phyloP scores from a whole-genome alignment of 2,888 invertebrate species.

The Limenitis camilla region DNA sequence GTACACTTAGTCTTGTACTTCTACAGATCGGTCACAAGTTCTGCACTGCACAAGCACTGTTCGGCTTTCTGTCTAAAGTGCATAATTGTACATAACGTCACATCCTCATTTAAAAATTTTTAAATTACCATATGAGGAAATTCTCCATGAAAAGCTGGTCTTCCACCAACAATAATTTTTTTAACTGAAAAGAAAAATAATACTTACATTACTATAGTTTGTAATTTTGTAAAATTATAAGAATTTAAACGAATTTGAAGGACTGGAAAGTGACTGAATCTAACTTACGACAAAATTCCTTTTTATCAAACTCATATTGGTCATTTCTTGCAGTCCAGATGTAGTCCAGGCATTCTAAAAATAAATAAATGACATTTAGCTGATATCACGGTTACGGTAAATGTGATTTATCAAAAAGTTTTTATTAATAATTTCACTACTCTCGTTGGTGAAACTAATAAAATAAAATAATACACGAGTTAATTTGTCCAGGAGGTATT shows the following conservation, averaged over 20 bases:
- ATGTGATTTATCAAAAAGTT: too few species aligned
- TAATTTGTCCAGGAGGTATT: too few species aligned
- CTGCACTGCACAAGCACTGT: not conserved
- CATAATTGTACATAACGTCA: too few species aligned
- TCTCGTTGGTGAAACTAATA: too few species aligned
- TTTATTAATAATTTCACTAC: too few species aligned
- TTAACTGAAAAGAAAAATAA: not conserved
- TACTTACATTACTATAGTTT: not conserved
- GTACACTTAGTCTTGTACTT: too few species aligned
- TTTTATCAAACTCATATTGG: not conserved
- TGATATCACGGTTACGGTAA: not conserved
- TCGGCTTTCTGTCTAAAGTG: too few species aligned
- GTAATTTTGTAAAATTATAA: not conserved
- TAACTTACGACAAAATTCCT: not conserved
- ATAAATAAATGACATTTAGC: not conserved
- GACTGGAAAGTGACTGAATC: too few species aligned
- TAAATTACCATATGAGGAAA: slow-evolving; percentile 7
- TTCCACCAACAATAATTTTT: not conserved
- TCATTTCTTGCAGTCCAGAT: not conserved
- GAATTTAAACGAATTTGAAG: too few species aligned
- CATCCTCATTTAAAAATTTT: not conserved
- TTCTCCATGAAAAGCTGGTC: slow-evolving; percentile 6
- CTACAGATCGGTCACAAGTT: not conserved
- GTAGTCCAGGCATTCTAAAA: not conserved
- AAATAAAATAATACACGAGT: too few species aligned